phyloP scores from a whole-genome alignment of 1,140 invertebrate species.

The Conus ventricosus region DNA sequence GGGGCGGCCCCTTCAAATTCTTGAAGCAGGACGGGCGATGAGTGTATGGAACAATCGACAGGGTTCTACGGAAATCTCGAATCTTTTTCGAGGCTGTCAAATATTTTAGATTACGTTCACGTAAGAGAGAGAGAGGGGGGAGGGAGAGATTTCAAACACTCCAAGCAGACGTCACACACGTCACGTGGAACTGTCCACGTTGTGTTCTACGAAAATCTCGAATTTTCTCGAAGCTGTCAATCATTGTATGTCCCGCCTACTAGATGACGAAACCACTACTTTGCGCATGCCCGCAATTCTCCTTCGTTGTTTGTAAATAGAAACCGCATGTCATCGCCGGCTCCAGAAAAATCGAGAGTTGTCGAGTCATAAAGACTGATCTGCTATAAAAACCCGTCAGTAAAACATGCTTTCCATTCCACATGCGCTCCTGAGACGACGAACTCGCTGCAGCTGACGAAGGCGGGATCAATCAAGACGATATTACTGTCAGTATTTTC shows the following conservation, averaged over 20 bases:
- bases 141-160: background rate
- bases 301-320: background rate
- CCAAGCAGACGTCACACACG: no score
- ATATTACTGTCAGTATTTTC: no score
- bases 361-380: background rate
- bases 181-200: no score
- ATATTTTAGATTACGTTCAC: no score
- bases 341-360: background rate
- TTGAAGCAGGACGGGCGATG: no score
- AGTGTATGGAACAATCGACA: no score
- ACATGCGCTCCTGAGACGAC: background rate
- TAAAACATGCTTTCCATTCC: background rate
- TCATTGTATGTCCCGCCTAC: background rate
- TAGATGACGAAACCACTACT: background rate
- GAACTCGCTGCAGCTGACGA: background rate
- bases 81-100: no score
- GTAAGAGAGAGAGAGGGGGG: background rate
- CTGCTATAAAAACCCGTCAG: background rate
- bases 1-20: no score
- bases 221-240: slow-evolving; percentile 6
- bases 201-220: background rate
- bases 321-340: slow-evolving; percentile 18
- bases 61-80: no score
- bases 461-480: no score
- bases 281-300: background rate